Base-by-base conservation (phyloP, 2,888 invertebrate species). In the Tenthredo amoena region DNA sequence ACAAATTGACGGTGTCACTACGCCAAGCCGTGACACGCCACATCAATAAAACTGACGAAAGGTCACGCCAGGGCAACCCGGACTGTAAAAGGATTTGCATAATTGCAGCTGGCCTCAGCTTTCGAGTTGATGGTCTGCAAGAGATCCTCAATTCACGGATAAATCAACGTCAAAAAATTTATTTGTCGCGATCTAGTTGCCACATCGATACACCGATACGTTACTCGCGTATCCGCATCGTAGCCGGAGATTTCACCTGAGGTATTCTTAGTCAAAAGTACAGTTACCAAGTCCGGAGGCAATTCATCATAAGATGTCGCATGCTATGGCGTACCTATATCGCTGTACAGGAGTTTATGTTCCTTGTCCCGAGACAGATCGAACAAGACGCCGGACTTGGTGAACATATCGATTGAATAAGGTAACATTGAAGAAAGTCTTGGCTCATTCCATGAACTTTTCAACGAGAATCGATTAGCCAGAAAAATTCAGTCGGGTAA, bases 1-100 rank as follows among this genome's bases (percentile, higher is more conserved):
- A 85, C 81, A 86, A 88, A 86, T 89, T 88, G 37, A 85, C 85
- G 86, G 79, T 90, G 90, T 89, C 88, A 89, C 88, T 87, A 76
- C 86, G 58, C 40, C 43, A 74, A 84, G 34, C 43, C 68, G 81
- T 83, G 87, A 87, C 89, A 90, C 89, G 90, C 88, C 79, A 89
- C 86, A 77, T 86, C 88, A 86, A 89, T 89, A 88, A 90, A 90
- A 88, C 88, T 62, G 58, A 81, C 81, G 81, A 55, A 47, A 81
- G 81, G 81, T 81, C 81, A 81, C 81, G 81, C 58, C 81, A 81
- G 77, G 55, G 55, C 55, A 77, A 77, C 76, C 50, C 47, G 31
- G 50, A 37, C 50, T 50, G 47, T 50, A 77, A 31, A 77, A 77
- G 47, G 50, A 77, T 77, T 77, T 77, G 76, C 76, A 77, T 77